Evolutionary conservation across 2,888 invertebrate genomes (phyloP).

Genomic region (Euzetes globulus): DNA sequence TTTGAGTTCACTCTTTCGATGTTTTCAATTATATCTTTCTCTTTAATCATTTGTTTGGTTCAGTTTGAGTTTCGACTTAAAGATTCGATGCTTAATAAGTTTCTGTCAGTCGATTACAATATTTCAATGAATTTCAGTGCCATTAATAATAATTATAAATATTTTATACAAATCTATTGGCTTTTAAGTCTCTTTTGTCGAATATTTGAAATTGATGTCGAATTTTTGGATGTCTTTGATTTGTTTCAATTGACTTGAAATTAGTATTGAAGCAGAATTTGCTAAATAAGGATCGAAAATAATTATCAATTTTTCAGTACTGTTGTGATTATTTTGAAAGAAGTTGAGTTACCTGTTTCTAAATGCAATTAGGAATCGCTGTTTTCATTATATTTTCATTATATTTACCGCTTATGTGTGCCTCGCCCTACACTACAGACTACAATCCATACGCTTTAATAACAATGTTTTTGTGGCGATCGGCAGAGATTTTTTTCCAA

Average conservation of each 20-base stretch:
- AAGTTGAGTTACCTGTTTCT: not conserved
- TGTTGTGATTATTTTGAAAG: not conserved
- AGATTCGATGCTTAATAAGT: too few species aligned
- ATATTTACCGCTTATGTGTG: conserved; percentile 1
- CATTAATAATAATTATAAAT: too few species aligned
- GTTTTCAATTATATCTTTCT: not conserved
- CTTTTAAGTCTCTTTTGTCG: too few species aligned
- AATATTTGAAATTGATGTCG: too few species aligned
- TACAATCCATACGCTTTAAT: not conserved
- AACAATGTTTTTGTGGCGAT: not conserved
- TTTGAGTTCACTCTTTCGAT: not conserved
- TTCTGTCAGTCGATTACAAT: too few species aligned
- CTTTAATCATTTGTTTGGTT: conserved; percentile 9
- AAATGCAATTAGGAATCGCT: conserved; percentile 5
- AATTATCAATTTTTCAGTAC: not conserved
- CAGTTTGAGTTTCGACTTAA: not conserved
- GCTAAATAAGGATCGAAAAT: not conserved
- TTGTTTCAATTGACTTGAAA: too few species aligned
- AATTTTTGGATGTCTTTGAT: too few species aligned
- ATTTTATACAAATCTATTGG: too few species aligned
- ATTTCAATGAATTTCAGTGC: too few species aligned
- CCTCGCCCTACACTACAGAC: not conserved
- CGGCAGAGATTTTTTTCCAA: not conserved
- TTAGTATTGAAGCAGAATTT: not conserved
- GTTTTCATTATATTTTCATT: not conserved